These are phyloP conservation scores for Hydrophis major DNA, from an alignment of 2,797 vertebrate genomes.

Conservation along the genomic window DNA sequence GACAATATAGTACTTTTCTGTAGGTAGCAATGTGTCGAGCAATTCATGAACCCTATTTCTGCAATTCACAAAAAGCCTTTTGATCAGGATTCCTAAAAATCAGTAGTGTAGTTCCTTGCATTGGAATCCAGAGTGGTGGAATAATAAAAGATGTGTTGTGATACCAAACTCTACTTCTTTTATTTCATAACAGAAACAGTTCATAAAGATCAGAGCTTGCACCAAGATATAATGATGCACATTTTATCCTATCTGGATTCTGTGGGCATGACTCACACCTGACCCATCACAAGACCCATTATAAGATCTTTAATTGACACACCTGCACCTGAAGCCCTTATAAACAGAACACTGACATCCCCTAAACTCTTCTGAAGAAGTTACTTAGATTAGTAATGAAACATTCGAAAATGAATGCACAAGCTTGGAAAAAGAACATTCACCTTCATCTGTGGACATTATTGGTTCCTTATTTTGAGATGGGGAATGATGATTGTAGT, in stretches of 20 bases:
- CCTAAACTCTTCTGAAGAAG: too few relatives aligned
- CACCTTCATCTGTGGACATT: background rate
- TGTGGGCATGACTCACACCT: background rate
- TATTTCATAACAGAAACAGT: background rate
- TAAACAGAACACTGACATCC: too few relatives aligned
- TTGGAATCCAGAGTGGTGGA: background rate
- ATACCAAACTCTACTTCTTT: background rate
- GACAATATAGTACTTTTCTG: background rate
- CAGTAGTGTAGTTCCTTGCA: background rate
- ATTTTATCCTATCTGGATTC: background rate
- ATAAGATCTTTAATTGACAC: too few relatives aligned
- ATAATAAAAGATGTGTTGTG: background rate
- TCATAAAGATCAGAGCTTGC: background rate
- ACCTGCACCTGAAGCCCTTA: too few relatives aligned
- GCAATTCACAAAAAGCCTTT: background rate
- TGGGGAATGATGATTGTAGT: background rate
- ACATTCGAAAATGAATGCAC: too few relatives aligned
- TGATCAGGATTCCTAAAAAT: background rate
- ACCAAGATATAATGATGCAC: background rate
- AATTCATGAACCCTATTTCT: background rate
- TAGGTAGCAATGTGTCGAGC: background rate
- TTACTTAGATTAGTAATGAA: too few relatives aligned
- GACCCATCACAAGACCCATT: too few relatives aligned
- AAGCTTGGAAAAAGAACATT: too few relatives aligned
- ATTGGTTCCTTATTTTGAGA: background rate